phyloP scores from a whole-genome alignment of 2,888 invertebrate genomes.

The Melieria crassipennis region DNA sequence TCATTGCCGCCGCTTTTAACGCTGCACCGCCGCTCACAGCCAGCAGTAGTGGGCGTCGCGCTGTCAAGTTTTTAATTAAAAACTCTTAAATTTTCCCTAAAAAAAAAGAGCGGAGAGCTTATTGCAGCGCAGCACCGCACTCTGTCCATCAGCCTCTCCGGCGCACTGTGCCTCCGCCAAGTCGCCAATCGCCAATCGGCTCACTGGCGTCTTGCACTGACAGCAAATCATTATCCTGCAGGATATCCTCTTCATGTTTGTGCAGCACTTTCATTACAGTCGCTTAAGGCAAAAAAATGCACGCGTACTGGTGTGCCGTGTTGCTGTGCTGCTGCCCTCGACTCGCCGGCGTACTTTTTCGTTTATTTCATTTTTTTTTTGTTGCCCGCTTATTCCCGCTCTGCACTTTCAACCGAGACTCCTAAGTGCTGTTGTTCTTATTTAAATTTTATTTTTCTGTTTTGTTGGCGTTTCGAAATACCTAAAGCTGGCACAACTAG shows the following conservation, averaged over 20 bases:
- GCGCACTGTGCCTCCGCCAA: too few relatives aligned
- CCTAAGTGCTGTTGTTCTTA: background rate
- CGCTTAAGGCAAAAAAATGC: background rate
- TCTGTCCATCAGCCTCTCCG: too few relatives aligned
- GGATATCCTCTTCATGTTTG: constrained; percentile 8
- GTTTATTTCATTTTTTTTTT: background rate
- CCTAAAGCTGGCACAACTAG: too few relatives aligned
- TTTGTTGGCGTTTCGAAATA: too few relatives aligned
- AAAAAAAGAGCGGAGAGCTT: too few relatives aligned
- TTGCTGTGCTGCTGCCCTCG: too few relatives aligned
- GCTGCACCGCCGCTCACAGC: too few relatives aligned
- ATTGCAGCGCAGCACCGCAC: too few relatives aligned
- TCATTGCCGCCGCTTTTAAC: too few relatives aligned
- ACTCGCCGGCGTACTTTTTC: background rate
- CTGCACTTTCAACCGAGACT: background rate
- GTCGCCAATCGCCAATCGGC: too few relatives aligned
- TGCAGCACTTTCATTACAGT: constrained; percentile 9
- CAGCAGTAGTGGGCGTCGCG: too few relatives aligned
- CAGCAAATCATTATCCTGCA: background rate
- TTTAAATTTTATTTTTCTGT: background rate
- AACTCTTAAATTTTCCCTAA: background rate
- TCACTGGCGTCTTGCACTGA: background rate
- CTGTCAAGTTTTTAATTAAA: background rate
- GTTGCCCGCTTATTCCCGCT: background rate
- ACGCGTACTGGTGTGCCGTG: background rate